Base-by-base conservation (phyloP, 2,888 invertebrate genomes). In the Apomyelois bistriatella region DNA sequence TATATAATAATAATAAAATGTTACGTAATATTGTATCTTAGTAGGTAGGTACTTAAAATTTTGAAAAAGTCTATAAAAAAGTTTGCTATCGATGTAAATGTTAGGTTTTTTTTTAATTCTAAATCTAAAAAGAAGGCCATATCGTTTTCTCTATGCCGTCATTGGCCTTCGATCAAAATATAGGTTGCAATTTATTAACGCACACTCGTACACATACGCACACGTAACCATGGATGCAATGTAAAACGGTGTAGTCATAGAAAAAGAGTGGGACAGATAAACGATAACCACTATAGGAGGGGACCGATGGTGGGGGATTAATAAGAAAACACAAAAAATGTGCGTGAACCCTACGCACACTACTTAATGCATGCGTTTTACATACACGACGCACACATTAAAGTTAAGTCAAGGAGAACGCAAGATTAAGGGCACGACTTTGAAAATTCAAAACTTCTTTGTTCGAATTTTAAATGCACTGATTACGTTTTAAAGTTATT, bases 231-330 rank as follows among this genome's bases (percentile, higher is more conserved):
- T 48, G 47, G 60, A 53, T 61, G 68, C 67, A 61, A 67, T 65
- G 68, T 70, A 64, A 71, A 74, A 69, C 68, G 71, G 69, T 64
- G 72, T 74, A 71, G 76, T 80, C 79, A 86, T 88, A 86, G 87
- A 85, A 85, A 87, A 85, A 88, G 88, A 89, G 88, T 83, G 84
- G 86, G 89, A 89, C 82, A 85, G 85, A 86, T 81, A 79, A 80
- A 83, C 76, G 74, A 78, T 79, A 81, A 81, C 73, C 72, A 71
- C 70, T 68, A 78, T 77, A 78, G 80, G 84, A 72, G 85, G 83
- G 81, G 84, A 70, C 76, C 68, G 65, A 64, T 74, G 71, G 82
- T 65, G 82, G 85, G 79, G 76, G 62, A 68, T 64, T 74, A 65
- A 73, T 73, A 80, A 81, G 84, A 85, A 86, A 85, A 85, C 66